Conservation (phyloP, 2,888 invertebrate species). For the Scelioninae gen. 2 region DNA sequence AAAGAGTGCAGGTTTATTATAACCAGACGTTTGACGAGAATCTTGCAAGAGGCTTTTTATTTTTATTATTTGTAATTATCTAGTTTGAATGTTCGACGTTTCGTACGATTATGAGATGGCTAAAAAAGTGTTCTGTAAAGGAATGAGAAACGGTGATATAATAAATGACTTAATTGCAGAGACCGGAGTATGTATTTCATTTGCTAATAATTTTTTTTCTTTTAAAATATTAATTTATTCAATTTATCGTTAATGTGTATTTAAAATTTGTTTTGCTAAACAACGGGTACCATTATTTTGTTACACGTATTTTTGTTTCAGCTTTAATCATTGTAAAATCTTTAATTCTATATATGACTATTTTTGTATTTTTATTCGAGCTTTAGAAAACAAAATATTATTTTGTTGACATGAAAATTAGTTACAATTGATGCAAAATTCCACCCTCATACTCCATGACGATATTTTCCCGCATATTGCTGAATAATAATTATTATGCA, state of each 20-base stretch:
- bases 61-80: constrained; percentile 73
- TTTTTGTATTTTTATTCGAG: too few relatives aligned
- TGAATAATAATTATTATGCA: too few relatives aligned
- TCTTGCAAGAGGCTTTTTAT: constrained; percentile 73
- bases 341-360: too few relatives aligned
- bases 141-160: constrained; percentile 66
- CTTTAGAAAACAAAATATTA: too few relatives aligned
- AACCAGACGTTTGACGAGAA: constrained; percentile 69
- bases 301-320: too few relatives aligned
- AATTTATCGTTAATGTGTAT: background rate
- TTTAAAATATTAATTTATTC: constrained; percentile 3
- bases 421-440: too few relatives aligned
- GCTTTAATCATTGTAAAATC: too few relatives aligned
- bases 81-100: constrained; percentile 72
- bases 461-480: too few relatives aligned
- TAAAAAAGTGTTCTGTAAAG: constrained; percentile 67
- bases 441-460: too few relatives aligned
- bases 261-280: too few relatives aligned
- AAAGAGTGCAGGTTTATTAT: constrained; percentile 66
- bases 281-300: too few relatives aligned
- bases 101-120: constrained; percentile 71
- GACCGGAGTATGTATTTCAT: background rate
- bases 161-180: constrained; percentile 66
- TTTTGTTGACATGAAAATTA: too few relatives aligned
- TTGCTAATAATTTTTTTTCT: constrained; percentile 4